Evolutionary conservation across 2,888 invertebrate species (phyloP).

Genomic region (Panzeria rudis): DNA sequence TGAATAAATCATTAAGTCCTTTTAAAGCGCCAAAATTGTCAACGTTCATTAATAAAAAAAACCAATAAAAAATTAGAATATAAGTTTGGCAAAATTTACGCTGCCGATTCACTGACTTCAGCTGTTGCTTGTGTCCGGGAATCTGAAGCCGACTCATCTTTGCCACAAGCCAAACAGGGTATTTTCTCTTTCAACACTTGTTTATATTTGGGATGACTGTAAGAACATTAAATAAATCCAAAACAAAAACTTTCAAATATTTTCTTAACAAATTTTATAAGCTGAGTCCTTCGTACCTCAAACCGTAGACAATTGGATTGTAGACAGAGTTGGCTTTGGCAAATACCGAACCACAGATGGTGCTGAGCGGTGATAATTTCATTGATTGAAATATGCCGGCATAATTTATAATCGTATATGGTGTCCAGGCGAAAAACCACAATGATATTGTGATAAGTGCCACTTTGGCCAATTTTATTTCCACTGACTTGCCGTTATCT

Average conservation of each 20-base stretch:
- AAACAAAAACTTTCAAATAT: not conserved
- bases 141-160: conserved; percentile 76
- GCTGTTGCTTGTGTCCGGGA: conserved; percentile 80
- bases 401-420: conserved; percentile 86
- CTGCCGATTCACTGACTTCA: conserved; percentile 80
- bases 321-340: conserved; percentile 86
- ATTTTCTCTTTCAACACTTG: conserved; percentile 86
- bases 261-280: not conserved
- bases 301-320: conserved; percentile 86
- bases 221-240: conserved; percentile 3
- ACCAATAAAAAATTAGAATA: not conserved
- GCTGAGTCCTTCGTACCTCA: conserved; percentile 84
- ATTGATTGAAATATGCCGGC: conserved; percentile 84
- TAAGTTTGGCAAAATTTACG: conserved; percentile 73
- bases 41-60: not conserved
- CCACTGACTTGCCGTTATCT: conserved; percentile 85
- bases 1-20: conserved; percentile 44
- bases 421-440: conserved; percentile 88
- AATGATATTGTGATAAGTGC: conserved; percentile 87
- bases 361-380: conserved; percentile 84
- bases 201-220: conserved; percentile 87
- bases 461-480: conserved; percentile 86
- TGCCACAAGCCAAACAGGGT: conserved; percentile 86
- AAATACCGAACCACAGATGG: conserved; percentile 86
- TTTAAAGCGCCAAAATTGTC: conserved; percentile 43